Percentiles rank a stretch among this genome's conserved stretches.
Evolutionary conservation across 2,797 vertebrate species (phyloP).

Genomic region (Antrozous pallidus): DNA sequence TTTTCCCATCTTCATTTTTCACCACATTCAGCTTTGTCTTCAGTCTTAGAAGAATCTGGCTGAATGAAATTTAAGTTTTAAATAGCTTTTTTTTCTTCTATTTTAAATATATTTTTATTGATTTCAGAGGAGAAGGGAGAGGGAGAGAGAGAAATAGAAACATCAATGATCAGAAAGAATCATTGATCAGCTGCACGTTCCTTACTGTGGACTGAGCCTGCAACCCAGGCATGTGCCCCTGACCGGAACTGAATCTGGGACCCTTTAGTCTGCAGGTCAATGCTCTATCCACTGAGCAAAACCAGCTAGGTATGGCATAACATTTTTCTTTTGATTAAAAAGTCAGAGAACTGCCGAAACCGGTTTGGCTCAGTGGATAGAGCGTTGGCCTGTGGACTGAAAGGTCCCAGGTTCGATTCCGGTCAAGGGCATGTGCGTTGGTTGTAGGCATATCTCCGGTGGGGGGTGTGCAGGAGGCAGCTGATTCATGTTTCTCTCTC

Average conservation of each 20-base stretch:
- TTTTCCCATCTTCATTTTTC: neutral
- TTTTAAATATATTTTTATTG: neutral
- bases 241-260: neutral
- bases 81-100: neutral
- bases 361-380: too few relatives aligned
- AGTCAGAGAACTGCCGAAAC: neutral
- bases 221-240: neutral
- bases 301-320: neutral
- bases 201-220: neutral
- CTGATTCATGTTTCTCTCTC: too few relatives aligned
- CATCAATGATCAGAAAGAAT: neutral
- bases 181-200: neutral
- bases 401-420: too few relatives aligned
- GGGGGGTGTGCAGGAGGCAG: too few relatives aligned
- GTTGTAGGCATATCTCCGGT: too few relatives aligned
- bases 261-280: neutral
- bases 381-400: too few relatives aligned
- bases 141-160: neutral
- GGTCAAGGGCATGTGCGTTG: too few relatives aligned
- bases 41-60: neutral
- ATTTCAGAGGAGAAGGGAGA: neutral
- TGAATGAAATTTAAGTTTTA: conserved; percentile 10
- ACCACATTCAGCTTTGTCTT: neutral
- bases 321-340: neutral
- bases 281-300: neutral